Evolutionary conservation across 2,113 vertebrate species (phyloP).

Genomic region (Phylloscopus trochilus): DNA sequence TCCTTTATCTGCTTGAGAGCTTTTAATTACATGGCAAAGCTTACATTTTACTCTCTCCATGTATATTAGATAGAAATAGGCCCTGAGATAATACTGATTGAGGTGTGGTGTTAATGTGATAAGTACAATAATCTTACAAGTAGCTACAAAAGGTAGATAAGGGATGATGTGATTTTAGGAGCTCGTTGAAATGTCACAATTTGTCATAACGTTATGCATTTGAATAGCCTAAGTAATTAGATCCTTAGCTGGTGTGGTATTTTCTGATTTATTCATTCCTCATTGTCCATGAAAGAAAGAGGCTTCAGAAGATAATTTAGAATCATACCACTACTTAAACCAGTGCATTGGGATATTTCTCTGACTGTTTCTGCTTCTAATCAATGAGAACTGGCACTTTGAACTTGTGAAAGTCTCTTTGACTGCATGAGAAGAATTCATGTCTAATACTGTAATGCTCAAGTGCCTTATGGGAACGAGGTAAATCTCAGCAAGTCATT

Average conservation of each 20-base stretch:
- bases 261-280: background rate
- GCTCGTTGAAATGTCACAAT: background rate
- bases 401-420: background rate
- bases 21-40: background rate
- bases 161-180: background rate
- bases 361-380: background rate
- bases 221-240: background rate
- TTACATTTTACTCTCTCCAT: background rate
- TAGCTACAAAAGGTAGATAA: background rate
- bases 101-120: background rate
- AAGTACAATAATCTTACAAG: background rate
- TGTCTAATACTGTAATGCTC: background rate
- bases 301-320: background rate
- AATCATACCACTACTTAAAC: background rate
- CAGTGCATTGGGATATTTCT: background rate
- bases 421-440: background rate
- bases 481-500: slow-evolving; percentile 19
- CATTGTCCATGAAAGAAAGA: background rate
- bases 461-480: background rate
- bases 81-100: background rate
- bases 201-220: background rate
- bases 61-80: background rate
- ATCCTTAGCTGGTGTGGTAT: background rate
- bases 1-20: background rate
- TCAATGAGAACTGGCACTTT: background rate